phyloP scores from a whole-genome alignment of 2,797 vertebrate species.

The Pangasius krempfi region DNA sequence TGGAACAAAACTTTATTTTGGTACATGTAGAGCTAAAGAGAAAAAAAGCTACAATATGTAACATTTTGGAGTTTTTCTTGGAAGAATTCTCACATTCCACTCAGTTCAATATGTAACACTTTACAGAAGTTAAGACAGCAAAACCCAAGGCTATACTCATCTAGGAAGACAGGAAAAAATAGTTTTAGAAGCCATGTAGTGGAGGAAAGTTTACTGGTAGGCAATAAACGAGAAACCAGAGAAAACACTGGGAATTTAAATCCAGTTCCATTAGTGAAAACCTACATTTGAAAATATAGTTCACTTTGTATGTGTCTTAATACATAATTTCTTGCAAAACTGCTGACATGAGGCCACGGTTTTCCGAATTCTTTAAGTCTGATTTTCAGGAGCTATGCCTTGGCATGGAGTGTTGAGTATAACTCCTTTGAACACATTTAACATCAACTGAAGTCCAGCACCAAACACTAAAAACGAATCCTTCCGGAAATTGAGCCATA shows the following conservation, averaged over 20 bases:
- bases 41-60: not conserved
- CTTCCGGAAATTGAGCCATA: not conserved
- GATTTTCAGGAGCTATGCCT: not conserved
- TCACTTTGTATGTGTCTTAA: not conserved
- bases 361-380: not conserved
- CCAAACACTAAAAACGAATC: not conserved
- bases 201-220: not conserved
- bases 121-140: not conserved
- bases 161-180: not conserved
- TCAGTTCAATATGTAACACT: not conserved
- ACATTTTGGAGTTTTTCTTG: not conserved
- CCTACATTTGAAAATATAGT: too few species aligned
- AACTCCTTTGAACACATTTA: not conserved
- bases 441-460: not conserved
- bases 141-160: not conserved
- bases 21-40: not conserved
- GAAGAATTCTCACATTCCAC: too few species aligned
- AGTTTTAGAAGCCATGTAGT: not conserved
- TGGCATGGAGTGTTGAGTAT: not conserved
- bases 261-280: not conserved
- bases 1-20: not conserved
- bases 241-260: not conserved
- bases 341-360: not conserved
- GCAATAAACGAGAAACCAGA: not conserved
- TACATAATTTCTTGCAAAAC: not conserved